Evolutionary conservation across 2,113 vertebrate genomes (phyloP).

Genomic region (Ondatra zibethicus): DNA sequence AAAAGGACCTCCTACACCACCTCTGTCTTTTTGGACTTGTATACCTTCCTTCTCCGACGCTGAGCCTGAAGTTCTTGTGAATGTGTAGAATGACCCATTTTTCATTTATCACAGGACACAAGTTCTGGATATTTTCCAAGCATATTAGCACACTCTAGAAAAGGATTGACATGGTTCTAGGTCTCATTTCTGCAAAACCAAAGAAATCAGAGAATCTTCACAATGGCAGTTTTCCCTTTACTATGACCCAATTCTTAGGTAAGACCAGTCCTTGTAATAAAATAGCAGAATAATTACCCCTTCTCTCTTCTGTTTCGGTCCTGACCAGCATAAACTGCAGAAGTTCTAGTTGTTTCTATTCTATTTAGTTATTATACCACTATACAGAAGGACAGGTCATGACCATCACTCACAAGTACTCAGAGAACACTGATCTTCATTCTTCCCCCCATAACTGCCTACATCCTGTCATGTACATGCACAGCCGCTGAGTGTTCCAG

Average conservation of each 20-base stretch:
- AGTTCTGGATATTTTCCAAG: background rate
- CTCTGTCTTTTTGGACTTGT: background rate
- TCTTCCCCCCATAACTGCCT: background rate
- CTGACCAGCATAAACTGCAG: background rate
- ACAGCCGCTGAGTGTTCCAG: background rate
- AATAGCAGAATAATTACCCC: background rate
- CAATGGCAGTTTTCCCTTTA: background rate
- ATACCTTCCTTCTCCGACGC: background rate
- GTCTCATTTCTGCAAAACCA: background rate
- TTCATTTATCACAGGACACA: background rate
- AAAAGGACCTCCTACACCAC: no score
- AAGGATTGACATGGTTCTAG: background rate
- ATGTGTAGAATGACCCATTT: background rate
- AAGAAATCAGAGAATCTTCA: background rate
- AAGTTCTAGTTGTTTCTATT: background rate
- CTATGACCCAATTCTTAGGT: background rate
- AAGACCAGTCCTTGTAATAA: background rate
- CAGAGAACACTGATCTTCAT: background rate
- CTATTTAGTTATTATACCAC: background rate
- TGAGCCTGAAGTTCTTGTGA: background rate
- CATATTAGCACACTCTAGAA: background rate
- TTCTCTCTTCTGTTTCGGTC: background rate
- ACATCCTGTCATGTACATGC: background rate
- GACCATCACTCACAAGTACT: no score
- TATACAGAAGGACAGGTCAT: background rate